Evolutionary conservation across 2,888 invertebrate species (phyloP).

Genomic region (Sphinx pinastri): DNA sequence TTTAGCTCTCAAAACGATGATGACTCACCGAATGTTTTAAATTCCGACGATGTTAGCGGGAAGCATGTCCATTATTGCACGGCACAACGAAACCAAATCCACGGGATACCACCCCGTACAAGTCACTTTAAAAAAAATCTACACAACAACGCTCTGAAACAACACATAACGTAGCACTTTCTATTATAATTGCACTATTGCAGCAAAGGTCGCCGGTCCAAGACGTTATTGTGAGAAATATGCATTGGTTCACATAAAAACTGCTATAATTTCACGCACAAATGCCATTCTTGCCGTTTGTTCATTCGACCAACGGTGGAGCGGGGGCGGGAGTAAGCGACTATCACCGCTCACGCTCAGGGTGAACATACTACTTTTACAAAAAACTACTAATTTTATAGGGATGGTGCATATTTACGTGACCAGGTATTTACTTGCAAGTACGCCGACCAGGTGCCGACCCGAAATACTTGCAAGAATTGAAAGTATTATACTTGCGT

Average conservation of each 20-base stretch:
- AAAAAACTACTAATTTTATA: not conserved
- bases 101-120: conserved; percentile 72
- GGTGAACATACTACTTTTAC: not conserved
- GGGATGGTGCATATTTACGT: no score
- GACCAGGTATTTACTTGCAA: no score
- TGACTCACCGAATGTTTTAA: conserved; percentile 83
- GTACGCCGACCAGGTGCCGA: no score
- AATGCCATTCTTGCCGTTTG: conserved; percentile 71
- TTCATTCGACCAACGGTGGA: conserved; percentile 49
- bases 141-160: conserved; percentile 61
- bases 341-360: conserved; percentile 39
- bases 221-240: conserved; percentile 64
- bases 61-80: conserved; percentile 75
- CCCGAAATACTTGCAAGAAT: no score
- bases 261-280: conserved; percentile 74
- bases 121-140: conserved; percentile 66
- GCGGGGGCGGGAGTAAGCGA: conserved; percentile 41
- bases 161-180: conserved; percentile 60
- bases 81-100: conserved; percentile 69
- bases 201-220: conserved; percentile 53
- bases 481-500: no score
- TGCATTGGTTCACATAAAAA: conserved; percentile 76
- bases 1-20: conserved; percentile 62
- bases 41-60: conserved; percentile 79
- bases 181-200: conserved; percentile 52